Conservation (phyloP, 2,113 vertebrate genomes). For the Poecilia latipinna region DNA sequence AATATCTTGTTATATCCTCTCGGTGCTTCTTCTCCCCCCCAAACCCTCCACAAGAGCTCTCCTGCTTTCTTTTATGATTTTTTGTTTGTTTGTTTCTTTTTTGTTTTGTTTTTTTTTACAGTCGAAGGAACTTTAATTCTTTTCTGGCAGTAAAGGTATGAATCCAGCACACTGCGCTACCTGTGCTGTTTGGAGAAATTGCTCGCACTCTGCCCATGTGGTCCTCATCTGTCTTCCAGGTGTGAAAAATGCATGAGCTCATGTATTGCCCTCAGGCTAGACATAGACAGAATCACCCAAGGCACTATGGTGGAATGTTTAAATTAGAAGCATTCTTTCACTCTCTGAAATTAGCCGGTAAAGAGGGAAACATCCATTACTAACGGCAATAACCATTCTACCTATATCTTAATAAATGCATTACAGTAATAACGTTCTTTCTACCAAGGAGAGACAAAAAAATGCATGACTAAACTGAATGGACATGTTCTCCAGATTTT, state of each 20-base stretch:
- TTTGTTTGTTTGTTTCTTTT: conserved; percentile 2
- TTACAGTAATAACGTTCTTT: background rate
- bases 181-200: conserved; percentile 14
- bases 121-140: conserved; percentile 27
- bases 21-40: conserved; percentile 14
- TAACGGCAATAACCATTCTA: background rate
- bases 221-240: conserved; percentile 62
- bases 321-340: conserved; percentile 56
- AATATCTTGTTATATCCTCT: conserved; percentile 49
- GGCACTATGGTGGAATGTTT: conserved; percentile 52
- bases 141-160: conserved; percentile 10
- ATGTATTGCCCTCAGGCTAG: conserved; percentile 61
- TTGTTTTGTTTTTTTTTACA: background rate
- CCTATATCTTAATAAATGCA: conserved; percentile 1
- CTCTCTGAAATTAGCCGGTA: conserved; percentile 1
- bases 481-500: background rate
- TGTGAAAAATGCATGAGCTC: conserved; percentile 69
- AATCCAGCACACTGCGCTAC: conserved; percentile 3
- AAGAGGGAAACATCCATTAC: conserved; percentile 8
- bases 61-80: conserved; percentile 33
- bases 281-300: conserved; percentile 59
- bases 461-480: background rate
- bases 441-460: background rate
- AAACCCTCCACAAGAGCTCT: conserved; percentile 24
- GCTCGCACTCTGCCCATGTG: conserved; percentile 43